Conservation (phyloP, 1,140 invertebrate genomes). For the Coenobita brevimanus region DNA sequence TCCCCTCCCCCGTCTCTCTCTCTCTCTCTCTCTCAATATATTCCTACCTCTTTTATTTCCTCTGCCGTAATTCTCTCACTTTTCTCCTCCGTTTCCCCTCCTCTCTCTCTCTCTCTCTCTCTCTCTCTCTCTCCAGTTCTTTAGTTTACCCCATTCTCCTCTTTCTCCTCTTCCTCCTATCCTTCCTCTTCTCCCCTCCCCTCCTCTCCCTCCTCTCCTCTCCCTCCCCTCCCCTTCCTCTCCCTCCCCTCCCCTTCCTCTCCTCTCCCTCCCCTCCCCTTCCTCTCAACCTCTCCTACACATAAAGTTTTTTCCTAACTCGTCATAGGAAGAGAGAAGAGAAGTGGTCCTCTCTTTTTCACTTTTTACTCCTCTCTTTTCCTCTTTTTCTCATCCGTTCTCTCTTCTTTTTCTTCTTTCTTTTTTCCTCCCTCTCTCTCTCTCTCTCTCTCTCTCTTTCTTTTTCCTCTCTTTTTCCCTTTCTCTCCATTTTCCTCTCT, state of each 20-base stretch:
- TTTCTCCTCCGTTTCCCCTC: neutral
- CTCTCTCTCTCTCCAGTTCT: neutral
- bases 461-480: neutral
- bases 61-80: neutral
- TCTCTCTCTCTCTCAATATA: too few species aligned
- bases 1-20: too few species aligned
- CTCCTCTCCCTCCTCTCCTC: neutral
- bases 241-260: neutral
- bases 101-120: neutral
- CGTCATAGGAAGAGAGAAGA: neutral
- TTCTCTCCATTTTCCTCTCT: neutral
- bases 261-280: neutral
- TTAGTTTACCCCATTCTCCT: too few species aligned
- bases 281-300: neutral
- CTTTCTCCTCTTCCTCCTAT: neutral
- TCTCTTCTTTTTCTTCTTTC: neutral
- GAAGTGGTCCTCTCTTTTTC: neutral
- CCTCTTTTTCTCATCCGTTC: too few species aligned
- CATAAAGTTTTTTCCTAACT: neutral
- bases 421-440: neutral
- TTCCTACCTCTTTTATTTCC: neutral
- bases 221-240: neutral
- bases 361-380: neutral
- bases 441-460: constrained; percentile 2
- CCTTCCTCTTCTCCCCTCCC: too few species aligned